These are phyloP conservation scores for Apis laboriosa DNA, from an alignment of 1,140 invertebrate genomes.

Conservation along the genomic window DNA sequence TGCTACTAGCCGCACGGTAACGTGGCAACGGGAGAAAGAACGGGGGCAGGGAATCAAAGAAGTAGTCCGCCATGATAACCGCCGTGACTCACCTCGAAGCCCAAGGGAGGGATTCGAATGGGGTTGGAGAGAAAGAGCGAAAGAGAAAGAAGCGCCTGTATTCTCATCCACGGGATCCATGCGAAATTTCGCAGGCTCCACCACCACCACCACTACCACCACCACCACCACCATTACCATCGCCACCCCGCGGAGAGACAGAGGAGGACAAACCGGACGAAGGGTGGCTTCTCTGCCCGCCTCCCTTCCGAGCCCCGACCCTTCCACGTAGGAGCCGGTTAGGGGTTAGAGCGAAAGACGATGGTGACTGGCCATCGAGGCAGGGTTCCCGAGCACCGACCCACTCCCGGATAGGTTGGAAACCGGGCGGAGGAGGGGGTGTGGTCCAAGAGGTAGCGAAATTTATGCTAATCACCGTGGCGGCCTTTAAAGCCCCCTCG, in stretches of 20 bases:
- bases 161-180: constrained; percentile 16
- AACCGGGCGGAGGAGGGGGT: constrained; percentile 57
- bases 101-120: constrained; percentile 25
- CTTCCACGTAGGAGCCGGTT: constrained; percentile 14
- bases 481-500: constrained; percentile 58
- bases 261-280: not conserved
- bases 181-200: constrained; percentile 26
- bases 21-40: constrained; percentile 33
- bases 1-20: constrained; percentile 7
- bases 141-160: not conserved
- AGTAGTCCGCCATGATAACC: constrained; percentile 37
- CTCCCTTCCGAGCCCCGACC: constrained; percentile 50
- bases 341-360: constrained; percentile 49
- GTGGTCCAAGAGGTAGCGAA: constrained; percentile 67
- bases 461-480: constrained; percentile 70
- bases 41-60: constrained; percentile 26
- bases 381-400: constrained; percentile 27
- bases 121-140: not conserved
- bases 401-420: constrained; percentile 47
- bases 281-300: constrained; percentile 51
- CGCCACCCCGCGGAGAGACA: constrained; percentile 16
- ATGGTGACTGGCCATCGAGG: constrained; percentile 57
- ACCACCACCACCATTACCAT: too few species aligned
- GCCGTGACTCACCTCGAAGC: constrained; percentile 39
- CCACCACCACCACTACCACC: too few species aligned